Base-by-base conservation (phyloP, 2,888 invertebrate genomes). In the Isotomurus palustris region DNA sequence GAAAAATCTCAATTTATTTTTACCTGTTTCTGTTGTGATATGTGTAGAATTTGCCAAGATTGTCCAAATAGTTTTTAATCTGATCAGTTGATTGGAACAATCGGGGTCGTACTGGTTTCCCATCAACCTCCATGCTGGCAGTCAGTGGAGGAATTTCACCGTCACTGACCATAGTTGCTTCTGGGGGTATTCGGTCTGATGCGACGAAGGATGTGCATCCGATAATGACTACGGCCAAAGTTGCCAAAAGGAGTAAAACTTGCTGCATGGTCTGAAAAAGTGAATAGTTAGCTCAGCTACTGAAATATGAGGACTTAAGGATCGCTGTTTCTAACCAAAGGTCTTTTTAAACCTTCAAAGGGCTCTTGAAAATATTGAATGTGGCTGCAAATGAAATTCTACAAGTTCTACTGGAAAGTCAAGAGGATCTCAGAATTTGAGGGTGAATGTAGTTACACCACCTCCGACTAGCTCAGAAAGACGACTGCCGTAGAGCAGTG, bases 21-120 rank as follows among this genome's bases (percentile, higher is more conserved):
- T 4, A 47, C 48, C 32, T 12, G 10, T 27, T 47, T 47, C 49
- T 21, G 12, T 21, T 32, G 10, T 43, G 43, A 21, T 78, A 74
- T 27, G 77, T 77, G 68, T 79, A 81, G 71, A 78, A 80, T 69
- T 80, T 79, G 66, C 76, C 78, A 44, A 81, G 74, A 25, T 77
- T 77, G 61, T 79, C 77, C 21, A 81, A 73, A 68, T 80, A 81
- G 56, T 73, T 72, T 55, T 76, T 72, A 19, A 80, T 74, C 47
- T 79, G 77, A n/a, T 78, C 77, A 5, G 78, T 77, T n/a, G 73
- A 76, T 48, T 73, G 73, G 71, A 79, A 78, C 44, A 76, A 75
- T 57, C 75, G 73, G 14, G 79, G 78, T 62, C 78, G 72, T 12
- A 54, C 40, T 14, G 58, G 57, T 27, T 62, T 58, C 10, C 56